Percentiles rank a stretch among this genome's conserved stretches.
Evolutionary conservation across 2,113 vertebrate genomes (phyloP).

Genomic region (Amia ocellicauda): DNA sequence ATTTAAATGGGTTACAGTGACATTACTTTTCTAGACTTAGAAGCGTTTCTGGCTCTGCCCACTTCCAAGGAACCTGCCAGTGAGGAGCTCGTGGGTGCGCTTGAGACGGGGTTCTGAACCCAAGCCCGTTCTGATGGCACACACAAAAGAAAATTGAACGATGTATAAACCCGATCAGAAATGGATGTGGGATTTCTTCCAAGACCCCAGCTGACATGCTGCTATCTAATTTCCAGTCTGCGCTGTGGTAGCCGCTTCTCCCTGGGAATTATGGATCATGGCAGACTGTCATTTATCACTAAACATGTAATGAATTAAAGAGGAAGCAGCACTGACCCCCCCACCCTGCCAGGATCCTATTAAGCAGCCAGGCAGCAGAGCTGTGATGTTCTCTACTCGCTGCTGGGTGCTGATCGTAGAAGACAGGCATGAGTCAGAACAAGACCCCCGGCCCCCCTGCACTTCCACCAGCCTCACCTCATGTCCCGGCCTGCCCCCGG

Average conservation of each 20-base stretch:
- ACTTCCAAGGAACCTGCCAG: no score
- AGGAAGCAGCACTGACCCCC: not conserved
- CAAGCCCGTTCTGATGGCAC: no score
- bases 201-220: slow-evolving; percentile 40
- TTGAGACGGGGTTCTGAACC: no score
- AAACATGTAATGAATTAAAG: not conserved
- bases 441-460: no score
- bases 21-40: no score
- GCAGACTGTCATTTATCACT: not conserved
- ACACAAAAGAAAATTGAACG: no score
- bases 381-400: not conserved
- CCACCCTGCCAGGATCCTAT: slow-evolving; percentile 39
- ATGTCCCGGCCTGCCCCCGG: not conserved
- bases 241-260: slow-evolving; percentile 53
- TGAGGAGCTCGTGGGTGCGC: no score
- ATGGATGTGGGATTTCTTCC: no score
- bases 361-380: slow-evolving; percentile 38
- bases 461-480: no score
- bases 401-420: not conserved
- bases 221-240: slow-evolving; percentile 55
- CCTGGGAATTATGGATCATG: not conserved
- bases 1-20: no score
- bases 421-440: not conserved
- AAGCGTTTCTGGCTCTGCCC: no score
- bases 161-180: no score